Evolutionary conservation across 2,888 invertebrate genomes (phyloP), one percentile per base, ranked within the genome.

Genomic region (Argynnis bischoffii): DNA sequence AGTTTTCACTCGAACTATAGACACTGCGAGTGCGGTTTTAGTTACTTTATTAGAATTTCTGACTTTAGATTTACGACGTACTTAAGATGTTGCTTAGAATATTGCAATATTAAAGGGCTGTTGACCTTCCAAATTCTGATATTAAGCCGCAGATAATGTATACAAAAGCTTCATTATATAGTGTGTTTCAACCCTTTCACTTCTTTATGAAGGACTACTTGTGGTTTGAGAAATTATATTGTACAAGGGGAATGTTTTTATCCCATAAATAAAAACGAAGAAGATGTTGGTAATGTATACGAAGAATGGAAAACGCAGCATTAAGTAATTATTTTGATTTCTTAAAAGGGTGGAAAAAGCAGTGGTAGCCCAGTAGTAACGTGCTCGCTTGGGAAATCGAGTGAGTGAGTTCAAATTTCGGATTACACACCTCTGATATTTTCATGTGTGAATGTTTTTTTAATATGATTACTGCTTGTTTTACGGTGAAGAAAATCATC

Each of bases 51-150:
- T n/a, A 59, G 26, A 59, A 59, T 59, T 26, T 59, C 26, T 59
- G 26, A 59, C n/a, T 47, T 47, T 59, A 59, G 57, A 47, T 14
- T n/a, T 26, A 47, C 13, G 13, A n/a, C 47, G 47, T 59, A 14
- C 46, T 46, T 57, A 15, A 47, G 57, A 57, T 47, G 21, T 47
- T 26, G 26, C 11, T 21, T 26, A 47, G 47, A 47, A 21, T 47
- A 26, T n/a, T 11, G 57, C 15, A 4, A 26, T 47, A 5, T 57
- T 47, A n/a, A 47, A 47, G 47, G 47, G n/a, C n/a, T 8, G 15
- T 57, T 11, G 57, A 47, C 57, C 15, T 57, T 46, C 3, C 11
- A 41, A 41, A 41, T 41, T 46, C 46, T 57, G n/a, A 21, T 57
- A 47, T 47, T 47, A 26, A 47, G 57, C 21, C 26, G n/a, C n/a